Base-by-base conservation (phyloP, 1,140 invertebrate genomes). In the Zophobas morio region DNA sequence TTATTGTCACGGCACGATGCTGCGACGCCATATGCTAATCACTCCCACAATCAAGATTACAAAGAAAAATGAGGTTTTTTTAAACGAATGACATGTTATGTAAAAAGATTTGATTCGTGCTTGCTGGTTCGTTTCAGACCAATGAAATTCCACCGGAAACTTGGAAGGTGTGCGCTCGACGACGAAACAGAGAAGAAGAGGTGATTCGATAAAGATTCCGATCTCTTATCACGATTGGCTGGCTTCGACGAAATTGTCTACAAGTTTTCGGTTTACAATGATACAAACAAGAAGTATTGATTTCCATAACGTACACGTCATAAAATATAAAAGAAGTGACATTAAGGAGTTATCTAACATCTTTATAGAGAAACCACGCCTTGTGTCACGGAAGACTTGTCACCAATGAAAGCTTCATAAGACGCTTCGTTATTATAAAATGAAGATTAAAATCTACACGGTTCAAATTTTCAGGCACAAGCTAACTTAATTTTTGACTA, bases 331-430 rank as follows among this genome's bases (percentile, higher is more conserved):
- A 78, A 78, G 66, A 71, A 78, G 34, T 57, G 70, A 63, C 51
- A 79, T 77, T 76, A 74, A 66, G 54, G 33, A 40, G 60, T 77
- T 76, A 79, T 77, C 60, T 66, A 66, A 66, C 78, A 76, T 54
- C 60, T 75, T 79, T 56, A 76, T 79, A 70, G 56, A 35, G 54
- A 72, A 39, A 74, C 75, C 51, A 63, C 78, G 78, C 78, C 78
- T 73, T 57, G 60, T 73, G 78, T 79, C 78, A 79, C 78, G 78
- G 74, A 77, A 79, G 75, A 77, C 70, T 40, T 49, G 34, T 70
- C 70, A 66, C 78, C 78, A 79, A 79, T 79, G 40, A 54, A 73
- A 79, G 72, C 73, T 66, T 32, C 39, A 66, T 66, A 42, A 66
- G 56, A 35, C 35, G n/a, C 3, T 6, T 6, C 54, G 20, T 57